Conservation (phyloP, 2,113 vertebrate species). For the Clarias batrachus region DNA sequence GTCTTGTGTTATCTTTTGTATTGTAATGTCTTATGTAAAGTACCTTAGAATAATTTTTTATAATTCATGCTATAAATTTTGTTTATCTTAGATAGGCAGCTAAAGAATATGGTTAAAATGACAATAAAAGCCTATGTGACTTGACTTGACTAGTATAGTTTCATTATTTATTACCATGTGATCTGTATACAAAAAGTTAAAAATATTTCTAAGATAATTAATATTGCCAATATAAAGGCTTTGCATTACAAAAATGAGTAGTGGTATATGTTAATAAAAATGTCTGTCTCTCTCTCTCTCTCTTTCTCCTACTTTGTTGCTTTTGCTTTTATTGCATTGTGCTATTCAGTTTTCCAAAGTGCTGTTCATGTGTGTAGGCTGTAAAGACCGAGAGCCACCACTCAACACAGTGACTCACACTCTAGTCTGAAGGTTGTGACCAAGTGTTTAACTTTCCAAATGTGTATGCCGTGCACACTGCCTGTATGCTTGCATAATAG, state of each 20-base stretch:
- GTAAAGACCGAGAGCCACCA: constrained; percentile 10
- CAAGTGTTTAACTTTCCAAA: constrained; percentile 15
- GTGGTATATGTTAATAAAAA: background rate
- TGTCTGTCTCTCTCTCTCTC: background rate
- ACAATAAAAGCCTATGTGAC: too few species aligned
- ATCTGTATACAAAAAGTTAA: background rate
- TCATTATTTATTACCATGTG: background rate
- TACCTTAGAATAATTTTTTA: too few species aligned
- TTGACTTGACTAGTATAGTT: too few species aligned
- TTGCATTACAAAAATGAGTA: background rate
- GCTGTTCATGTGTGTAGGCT: constrained; percentile 26
- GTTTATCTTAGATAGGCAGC: too few species aligned
- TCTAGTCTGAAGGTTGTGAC: constrained; percentile 11
- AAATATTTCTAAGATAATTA: background rate
- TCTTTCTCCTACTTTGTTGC: background rate
- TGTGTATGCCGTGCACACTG: background rate
- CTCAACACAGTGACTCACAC: constrained; percentile 37
- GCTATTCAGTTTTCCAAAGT: constrained; percentile 3
- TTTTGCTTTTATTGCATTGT: constrained; percentile 9
- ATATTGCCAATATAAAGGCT: background rate
- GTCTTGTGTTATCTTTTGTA: too few species aligned
- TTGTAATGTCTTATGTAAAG: too few species aligned
- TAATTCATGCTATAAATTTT: too few species aligned
- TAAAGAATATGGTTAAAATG: too few species aligned
- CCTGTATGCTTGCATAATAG: background rate